phyloP scores from a whole-genome alignment of 2,797 vertebrate species.

The Xenentodon cancila region DNA sequence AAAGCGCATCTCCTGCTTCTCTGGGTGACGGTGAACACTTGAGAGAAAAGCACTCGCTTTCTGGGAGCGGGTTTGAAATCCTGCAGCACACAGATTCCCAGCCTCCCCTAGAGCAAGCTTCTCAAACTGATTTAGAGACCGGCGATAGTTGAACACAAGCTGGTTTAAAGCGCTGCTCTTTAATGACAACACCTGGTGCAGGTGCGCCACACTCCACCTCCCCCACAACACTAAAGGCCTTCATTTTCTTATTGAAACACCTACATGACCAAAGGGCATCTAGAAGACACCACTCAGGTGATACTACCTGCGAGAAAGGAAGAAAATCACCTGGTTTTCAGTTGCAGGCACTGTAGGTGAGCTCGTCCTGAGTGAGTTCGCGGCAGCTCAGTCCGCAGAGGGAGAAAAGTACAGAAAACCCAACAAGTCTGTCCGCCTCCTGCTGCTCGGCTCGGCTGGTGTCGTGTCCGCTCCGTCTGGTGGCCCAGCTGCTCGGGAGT shows the following conservation, averaged over 20 bases:
- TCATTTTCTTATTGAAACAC: background rate
- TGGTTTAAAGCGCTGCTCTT: no score
- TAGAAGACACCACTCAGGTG: no score
- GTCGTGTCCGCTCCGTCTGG: conserved; percentile 35
- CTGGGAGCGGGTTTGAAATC: no score
- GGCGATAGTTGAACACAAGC: no score
- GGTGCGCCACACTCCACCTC: background rate
- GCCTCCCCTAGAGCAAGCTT: no score
- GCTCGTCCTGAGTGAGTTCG: background rate
- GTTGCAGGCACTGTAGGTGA: conserved; percentile 63
- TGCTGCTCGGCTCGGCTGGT: no score
- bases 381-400: background rate
- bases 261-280: no score
- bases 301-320: background rate
- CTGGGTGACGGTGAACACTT: no score
- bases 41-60: no score
- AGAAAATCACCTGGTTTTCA: conserved; percentile 68
- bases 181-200: conserved; percentile 26
- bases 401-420: background rate
- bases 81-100: no score
- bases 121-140: no score
- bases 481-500: conserved; percentile 37
- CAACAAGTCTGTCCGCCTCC: conserved; percentile 2
- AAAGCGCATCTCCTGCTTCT: no score
- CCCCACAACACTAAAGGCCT: background rate